Evolutionary conservation across 2,113 vertebrate genomes (phyloP).

Genomic region (Nothoprocta perdicaria): DNA sequence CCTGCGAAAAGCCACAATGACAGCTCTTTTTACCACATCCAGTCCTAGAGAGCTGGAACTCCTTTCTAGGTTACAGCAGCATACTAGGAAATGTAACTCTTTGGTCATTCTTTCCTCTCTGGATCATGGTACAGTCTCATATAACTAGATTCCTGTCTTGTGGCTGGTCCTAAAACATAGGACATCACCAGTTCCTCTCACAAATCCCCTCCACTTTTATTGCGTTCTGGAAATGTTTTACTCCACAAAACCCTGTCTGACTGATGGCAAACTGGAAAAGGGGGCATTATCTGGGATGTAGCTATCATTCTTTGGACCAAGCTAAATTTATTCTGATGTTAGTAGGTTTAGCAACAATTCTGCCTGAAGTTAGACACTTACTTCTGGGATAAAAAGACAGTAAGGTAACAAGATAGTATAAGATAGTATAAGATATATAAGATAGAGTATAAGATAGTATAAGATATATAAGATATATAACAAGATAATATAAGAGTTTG

Average conservation of each 20-base stretch:
- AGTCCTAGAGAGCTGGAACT: background rate
- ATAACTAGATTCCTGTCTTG: background rate
- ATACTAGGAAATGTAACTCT: background rate
- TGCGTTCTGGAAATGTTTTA: background rate
- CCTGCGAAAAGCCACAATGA: fast-evolving
- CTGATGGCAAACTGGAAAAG: background rate
- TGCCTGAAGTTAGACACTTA: background rate
- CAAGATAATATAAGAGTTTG: background rate
- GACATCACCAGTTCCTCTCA: background rate
- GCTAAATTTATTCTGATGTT: background rate
- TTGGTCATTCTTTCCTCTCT: background rate
- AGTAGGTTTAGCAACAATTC: background rate
- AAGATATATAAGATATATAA: background rate
- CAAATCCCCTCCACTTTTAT: background rate
- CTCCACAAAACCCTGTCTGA: background rate
- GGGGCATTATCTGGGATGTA: background rate
- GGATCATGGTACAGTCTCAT: background rate
- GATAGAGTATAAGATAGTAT: background rate
- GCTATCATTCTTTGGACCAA: background rate
- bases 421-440: no score
- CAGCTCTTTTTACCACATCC: background rate
- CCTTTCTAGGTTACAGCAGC: background rate
- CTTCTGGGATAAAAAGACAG: background rate
- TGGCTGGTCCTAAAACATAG: background rate
- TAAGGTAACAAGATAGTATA: background rate